Base-by-base conservation (phyloP, 2,888 invertebrate species). In the Pegoplata infirma region DNA sequence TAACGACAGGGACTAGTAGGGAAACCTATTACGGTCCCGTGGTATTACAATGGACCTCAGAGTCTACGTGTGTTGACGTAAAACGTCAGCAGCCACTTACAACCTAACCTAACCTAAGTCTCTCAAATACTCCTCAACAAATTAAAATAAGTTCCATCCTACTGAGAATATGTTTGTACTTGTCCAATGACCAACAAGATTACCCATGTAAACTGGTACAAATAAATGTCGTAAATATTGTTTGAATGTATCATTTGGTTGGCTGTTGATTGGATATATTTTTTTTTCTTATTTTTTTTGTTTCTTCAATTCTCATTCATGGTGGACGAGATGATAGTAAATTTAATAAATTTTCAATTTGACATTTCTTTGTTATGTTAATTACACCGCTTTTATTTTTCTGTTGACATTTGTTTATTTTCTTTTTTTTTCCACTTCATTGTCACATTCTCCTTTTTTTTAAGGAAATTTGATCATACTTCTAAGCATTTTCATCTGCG, bases 341-440 rank as follows among this genome's bases (percentile, higher is more conserved):
- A 66, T 74, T 79, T 28, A 79, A 79, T 79, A 79, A 79, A 79
- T 79, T 79, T 75, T 75, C 71, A 79, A 79, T 79, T 79, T 79
- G 78, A 79, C 78, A 75, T 74, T 79, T 79, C 86, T 86, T 86
- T 86, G 86, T 86, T 84, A 86, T 86, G 86, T 86, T 86, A 86
- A 86, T 86, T 84, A 84, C 83, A 83, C 86, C 86, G 86, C 86
- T 82, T 80, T 72, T 72, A 25, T 12, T 36, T 69, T 74, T 32
- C 58, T 59, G 69, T 69, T 79, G 75, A 67, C 61, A 69, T 67
- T 63, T 73, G 36, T 61, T 69, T 67, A 73, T 77, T 79, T 71
- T 63, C 28, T 10, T 55, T 28, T 55, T 55, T 56, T 58, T 47
- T 69, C 47, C 8, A 66, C 63, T 72, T 63, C 40, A 46, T 44